These are phyloP conservation scores for Mareca strepera DNA, from an alignment of 2,797 vertebrate species.

Conservation along the genomic window DNA sequence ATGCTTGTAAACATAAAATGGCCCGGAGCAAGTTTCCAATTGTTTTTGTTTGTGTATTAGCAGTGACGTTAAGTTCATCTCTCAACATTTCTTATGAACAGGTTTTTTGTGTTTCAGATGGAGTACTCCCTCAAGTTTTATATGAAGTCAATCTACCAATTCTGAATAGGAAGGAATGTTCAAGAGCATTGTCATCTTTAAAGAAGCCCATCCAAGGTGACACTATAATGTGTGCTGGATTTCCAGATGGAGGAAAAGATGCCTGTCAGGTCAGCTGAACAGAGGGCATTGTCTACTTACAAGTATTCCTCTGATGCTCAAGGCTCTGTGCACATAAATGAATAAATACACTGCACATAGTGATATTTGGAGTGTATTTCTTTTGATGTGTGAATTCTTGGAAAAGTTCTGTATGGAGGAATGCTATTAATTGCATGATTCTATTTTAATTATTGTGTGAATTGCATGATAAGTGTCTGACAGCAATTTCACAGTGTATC, in stretches of 20 bases:
- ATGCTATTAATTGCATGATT: not conserved
- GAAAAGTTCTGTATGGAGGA: not conserved
- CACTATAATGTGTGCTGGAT: conserved; percentile 87
- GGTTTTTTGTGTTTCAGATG: conserved; percentile 74
- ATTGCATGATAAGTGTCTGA: not conserved
- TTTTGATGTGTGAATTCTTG: not conserved
- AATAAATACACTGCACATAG: not conserved
- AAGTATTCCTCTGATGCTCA: not conserved
- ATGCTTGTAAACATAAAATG: not conserved
- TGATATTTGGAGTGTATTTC: not conserved
- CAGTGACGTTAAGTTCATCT: not conserved
- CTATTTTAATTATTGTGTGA: not conserved
- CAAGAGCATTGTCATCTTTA: conserved; percentile 76
- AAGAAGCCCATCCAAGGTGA: conserved; percentile 67
- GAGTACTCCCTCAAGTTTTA: conserved; percentile 77
- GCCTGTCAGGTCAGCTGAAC: conserved; percentile 85
- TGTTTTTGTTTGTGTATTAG: not conserved
- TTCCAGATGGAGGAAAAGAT: conserved; percentile 85
- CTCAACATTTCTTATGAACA: not conserved
- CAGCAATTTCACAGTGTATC: not conserved
- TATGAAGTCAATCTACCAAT: conserved; percentile 85
- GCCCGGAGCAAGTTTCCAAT: not conserved
- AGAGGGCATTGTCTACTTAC: not conserved
- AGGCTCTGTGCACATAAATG: not conserved
- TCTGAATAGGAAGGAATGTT: conserved; percentile 80